Evolutionary conservation across 2,797 vertebrate species (phyloP).

Genomic region (Cottoperca gobio): DNA sequence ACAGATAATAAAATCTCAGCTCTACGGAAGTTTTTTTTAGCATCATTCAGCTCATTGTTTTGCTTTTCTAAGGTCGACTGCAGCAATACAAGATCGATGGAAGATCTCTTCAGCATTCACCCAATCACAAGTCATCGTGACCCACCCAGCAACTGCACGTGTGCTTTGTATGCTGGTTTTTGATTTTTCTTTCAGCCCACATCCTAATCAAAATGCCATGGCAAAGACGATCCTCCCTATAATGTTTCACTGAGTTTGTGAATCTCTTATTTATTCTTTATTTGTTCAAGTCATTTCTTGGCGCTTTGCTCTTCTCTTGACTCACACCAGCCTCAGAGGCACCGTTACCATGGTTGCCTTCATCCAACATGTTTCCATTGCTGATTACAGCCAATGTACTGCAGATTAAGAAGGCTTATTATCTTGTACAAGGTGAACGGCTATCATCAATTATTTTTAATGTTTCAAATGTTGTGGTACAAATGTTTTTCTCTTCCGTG

Average conservation of each 20-base stretch:
- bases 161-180: not conserved
- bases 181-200: not conserved
- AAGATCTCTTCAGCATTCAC: not conserved
- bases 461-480: constrained; percentile 13
- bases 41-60: no score
- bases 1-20: no score
- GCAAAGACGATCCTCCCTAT: not conserved
- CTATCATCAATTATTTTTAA: constrained; percentile 5
- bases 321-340: constrained; percentile 36
- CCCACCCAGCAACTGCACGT: not conserved
- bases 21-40: no score
- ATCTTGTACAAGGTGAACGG: not conserved
- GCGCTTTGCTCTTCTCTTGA: constrained; percentile 24
- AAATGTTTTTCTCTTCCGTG: not conserved
- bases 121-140: constrained; percentile 20
- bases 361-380: constrained; percentile 16
- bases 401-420: constrained; percentile 28
- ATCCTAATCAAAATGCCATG: not conserved
- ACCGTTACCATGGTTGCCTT: constrained; percentile 56
- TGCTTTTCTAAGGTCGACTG: not conserved
- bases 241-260: constrained; percentile 8
- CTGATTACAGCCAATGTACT: constrained; percentile 31
- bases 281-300: constrained; percentile 25
- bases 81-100: not conserved
- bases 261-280: constrained; percentile 22